Conservation (phyloP, 2,888 invertebrate species). For the Cancer borealis region DNA sequence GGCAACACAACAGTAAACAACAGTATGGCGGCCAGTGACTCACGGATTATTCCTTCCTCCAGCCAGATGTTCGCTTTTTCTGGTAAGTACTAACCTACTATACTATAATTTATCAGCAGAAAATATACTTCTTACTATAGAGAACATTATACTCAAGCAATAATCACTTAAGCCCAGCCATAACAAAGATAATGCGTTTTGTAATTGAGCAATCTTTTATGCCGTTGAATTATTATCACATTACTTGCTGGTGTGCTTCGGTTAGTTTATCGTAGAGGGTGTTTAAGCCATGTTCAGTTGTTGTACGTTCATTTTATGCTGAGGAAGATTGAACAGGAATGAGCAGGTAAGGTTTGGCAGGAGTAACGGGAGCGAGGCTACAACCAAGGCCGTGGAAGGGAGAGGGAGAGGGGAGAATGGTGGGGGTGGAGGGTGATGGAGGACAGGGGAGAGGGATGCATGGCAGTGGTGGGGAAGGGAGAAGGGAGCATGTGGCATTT, state of each 20-base stretch:
- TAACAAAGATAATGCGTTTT: background rate
- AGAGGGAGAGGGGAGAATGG: background rate
- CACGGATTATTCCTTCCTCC: background rate
- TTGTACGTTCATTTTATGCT: background rate
- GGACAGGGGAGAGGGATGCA: background rate
- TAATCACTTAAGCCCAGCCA: no score
- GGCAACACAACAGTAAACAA: constrained; percentile 26
- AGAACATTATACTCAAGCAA: background rate
- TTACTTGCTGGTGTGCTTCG: no score
- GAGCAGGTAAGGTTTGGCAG: background rate
- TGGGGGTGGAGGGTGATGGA: background rate
- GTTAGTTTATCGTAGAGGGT: background rate
- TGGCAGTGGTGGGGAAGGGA: background rate
- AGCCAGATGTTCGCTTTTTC: constrained; percentile 41
- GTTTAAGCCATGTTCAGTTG: background rate
- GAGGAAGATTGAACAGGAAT: background rate
- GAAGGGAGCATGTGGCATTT: background rate
- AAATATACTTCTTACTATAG: background rate
- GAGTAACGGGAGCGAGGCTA: background rate
- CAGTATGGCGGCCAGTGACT: constrained; percentile 31
- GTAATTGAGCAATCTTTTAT: background rate
- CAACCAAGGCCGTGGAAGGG: background rate
- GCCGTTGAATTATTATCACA: background rate
- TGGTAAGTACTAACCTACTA: background rate
- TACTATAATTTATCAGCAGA: background rate